Evolutionary conservation across 2,888 invertebrate genomes (phyloP), one percentile per base, ranked within the genome.

Genomic region (Crematogaster levior): DNA sequence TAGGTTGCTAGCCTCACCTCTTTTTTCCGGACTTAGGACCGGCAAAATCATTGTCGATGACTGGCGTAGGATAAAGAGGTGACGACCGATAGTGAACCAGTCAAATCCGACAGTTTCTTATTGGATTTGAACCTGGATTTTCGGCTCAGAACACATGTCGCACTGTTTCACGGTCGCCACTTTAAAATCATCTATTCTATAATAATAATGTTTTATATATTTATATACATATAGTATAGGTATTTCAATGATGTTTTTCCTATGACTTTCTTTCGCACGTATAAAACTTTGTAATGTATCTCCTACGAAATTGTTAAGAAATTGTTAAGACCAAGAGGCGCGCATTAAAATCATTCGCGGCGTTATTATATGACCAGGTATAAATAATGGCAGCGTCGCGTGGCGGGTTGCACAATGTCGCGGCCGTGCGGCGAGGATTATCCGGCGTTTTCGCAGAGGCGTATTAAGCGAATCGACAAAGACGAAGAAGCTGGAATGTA

Each of bases 281-380:
- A 68, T n/a, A 12, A 15, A 63, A 48, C 24, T 61, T 48, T 7
- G 18, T 18, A 43, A 43, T 21, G 24, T 37, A 74, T 34, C 24
- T 74, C 10, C 12, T 48, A 15, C 34, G 56, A 40, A 3, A n/a
- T n/a, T n/a, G n/a, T n/a, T n/a, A n/a, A 24, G 24, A 5, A 40
- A 60, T 56, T 21, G 40, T 84, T 85, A 81, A 83, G 40, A 61
- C 37, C 21, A 18, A 46, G 15, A 18, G 43, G 37, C 61, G 83
- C 85, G 89, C 89, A 89, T 91, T 91, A 90, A 91, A 91, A 91
- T 92, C 89, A 91, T 91, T 90, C 88, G 58, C 48, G 82, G 85
- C 86, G 86, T 86, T 90, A 91, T 92, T 92, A 91, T 91, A 86
- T 43, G 77, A 70, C 24, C 86, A 61, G 81, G 37, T 56, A 51